Percentiles rank a stretch among this genome's conserved stretches.
These are phyloP conservation scores for Eristalis pertinax DNA, from an alignment of 2,888 invertebrate species.

Conservation along the genomic window DNA sequence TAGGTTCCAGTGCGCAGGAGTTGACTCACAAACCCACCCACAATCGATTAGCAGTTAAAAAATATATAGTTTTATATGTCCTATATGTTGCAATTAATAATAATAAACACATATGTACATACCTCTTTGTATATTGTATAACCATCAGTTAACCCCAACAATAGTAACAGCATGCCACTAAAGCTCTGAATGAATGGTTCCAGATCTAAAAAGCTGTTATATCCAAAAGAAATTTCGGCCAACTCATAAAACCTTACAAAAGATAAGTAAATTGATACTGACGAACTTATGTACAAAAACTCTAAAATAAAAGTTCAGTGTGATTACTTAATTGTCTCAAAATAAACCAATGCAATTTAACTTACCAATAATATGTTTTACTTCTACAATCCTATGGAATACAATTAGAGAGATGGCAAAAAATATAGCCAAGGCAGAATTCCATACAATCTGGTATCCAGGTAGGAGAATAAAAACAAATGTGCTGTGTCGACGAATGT, in stretches of 20 bases:
- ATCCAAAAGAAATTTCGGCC: slow-evolving; percentile 77
- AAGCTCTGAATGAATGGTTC: slow-evolving; percentile 76
- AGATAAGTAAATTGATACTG: slow-evolving; percentile 75
- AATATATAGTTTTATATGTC: too few species aligned
- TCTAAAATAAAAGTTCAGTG: slow-evolving; percentile 73
- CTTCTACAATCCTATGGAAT: slow-evolving; percentile 79
- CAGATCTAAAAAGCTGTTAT: slow-evolving; percentile 75
- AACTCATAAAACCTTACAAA: slow-evolving; percentile 77
- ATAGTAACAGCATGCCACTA: slow-evolving; percentile 74
- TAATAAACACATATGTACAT: not conserved
- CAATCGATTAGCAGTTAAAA: too few species aligned
- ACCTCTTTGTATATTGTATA: slow-evolving; percentile 80
- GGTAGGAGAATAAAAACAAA: slow-evolving; percentile 65
- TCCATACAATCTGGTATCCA: slow-evolving; percentile 76
- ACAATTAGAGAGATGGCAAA: slow-evolving; percentile 78
- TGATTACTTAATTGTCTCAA: not conserved
- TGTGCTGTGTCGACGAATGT: slow-evolving; percentile 8
- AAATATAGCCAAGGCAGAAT: slow-evolving; percentile 76
- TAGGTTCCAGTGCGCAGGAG: too few species aligned
- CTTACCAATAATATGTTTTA: slow-evolving; percentile 79
- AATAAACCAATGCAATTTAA: slow-evolving; percentile 10
- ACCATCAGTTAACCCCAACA: slow-evolving; percentile 76
- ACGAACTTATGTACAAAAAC: slow-evolving; percentile 77
- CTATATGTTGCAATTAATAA: too few species aligned
- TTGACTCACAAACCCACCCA: too few species aligned